Percentiles rank a stretch among this genome's conserved stretches.
These are phyloP conservation scores for Karalla daura DNA, from an alignment of 2,797 vertebrate genomes.

Conservation along the genomic window DNA sequence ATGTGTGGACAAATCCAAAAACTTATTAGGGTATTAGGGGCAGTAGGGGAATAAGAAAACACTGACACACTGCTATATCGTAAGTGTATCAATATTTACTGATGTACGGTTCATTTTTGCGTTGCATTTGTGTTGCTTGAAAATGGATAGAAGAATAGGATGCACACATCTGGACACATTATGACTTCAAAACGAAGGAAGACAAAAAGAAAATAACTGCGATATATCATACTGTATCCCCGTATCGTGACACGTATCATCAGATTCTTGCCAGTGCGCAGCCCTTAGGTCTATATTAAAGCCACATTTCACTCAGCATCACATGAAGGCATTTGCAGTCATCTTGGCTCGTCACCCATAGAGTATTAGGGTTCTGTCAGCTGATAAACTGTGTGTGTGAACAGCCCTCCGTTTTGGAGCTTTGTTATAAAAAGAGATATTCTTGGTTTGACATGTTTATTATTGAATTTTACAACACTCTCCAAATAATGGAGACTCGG, in stretches of 20 bases:
- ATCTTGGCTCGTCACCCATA: neutral
- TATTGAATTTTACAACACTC: neutral
- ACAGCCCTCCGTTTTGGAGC: neutral
- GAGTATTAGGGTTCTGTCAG: neutral
- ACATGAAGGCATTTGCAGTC: neutral
- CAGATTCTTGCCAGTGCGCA: too few relatives aligned
- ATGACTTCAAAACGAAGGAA: too few relatives aligned
- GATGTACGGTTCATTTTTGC: too few relatives aligned
- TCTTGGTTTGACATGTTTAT: neutral
- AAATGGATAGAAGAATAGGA: too few relatives aligned
- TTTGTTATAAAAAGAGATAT: neutral
- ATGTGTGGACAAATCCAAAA: neutral
- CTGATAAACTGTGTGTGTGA: neutral
- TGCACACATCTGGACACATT: too few relatives aligned
- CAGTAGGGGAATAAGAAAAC: neutral
- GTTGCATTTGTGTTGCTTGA: too few relatives aligned
- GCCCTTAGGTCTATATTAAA: too few relatives aligned
- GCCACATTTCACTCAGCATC: too few relatives aligned
- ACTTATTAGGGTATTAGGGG: neutral
- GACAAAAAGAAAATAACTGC: too few relatives aligned
- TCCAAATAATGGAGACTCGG: neutral
- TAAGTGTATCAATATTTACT: too few relatives aligned
- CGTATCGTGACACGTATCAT: too few relatives aligned
- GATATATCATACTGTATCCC: too few relatives aligned
- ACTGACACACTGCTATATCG: neutral